A percentile compares a stretch with the other conserved stretches of the same genome.
These are phyloP conservation scores for Chrysodeixis includens DNA, from an alignment of 2,888 invertebrate genomes.

Conservation along the genomic window DNA sequence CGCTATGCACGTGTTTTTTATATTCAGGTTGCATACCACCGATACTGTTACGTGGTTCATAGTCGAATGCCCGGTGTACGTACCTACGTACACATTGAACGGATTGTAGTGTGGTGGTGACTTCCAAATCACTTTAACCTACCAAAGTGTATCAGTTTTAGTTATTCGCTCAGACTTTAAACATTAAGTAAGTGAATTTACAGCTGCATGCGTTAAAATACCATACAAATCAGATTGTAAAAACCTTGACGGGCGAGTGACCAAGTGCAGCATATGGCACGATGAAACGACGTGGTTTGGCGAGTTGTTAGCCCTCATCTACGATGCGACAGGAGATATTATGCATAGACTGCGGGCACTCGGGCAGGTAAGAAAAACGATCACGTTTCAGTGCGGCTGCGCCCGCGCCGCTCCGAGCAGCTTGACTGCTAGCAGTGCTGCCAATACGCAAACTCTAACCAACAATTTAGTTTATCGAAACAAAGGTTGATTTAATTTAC, in stretches of 20 bases:
- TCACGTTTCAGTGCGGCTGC: conserved; percentile 72
- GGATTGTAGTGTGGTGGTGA: conserved; percentile 26
- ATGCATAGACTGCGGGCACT: conserved; percentile 51
- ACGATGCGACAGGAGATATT: conserved; percentile 33
- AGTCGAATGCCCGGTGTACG: conserved; percentile 34
- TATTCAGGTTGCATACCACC: conserved; percentile 36
- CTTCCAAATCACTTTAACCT: conserved; percentile 31
- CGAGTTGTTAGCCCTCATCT: conserved; percentile 38
- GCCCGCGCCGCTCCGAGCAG: conserved; percentile 45
- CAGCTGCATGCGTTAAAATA: conserved; percentile 38
- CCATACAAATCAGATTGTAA: conserved; percentile 39
- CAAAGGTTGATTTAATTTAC: background rate
- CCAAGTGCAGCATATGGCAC: conserved; percentile 38
- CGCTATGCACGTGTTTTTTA: conserved; percentile 21
- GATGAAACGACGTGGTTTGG: conserved; percentile 32
- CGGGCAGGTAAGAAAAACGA: conserved; percentile 71
- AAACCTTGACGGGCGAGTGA: conserved; percentile 34
- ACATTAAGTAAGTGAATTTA: conserved; percentile 6
- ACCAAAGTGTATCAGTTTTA: conserved; percentile 17
- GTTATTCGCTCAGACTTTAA: conserved; percentile 21
- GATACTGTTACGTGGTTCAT: conserved; percentile 47
- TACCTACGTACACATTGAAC: conserved; percentile 24
- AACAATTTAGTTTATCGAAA: background rate
- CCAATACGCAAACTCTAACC: conserved; percentile 47
- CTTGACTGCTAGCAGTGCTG: conserved; percentile 51